Evolutionary conservation across 2,888 invertebrate genomes (phyloP).

Genomic region (Hartigia nigra): DNA sequence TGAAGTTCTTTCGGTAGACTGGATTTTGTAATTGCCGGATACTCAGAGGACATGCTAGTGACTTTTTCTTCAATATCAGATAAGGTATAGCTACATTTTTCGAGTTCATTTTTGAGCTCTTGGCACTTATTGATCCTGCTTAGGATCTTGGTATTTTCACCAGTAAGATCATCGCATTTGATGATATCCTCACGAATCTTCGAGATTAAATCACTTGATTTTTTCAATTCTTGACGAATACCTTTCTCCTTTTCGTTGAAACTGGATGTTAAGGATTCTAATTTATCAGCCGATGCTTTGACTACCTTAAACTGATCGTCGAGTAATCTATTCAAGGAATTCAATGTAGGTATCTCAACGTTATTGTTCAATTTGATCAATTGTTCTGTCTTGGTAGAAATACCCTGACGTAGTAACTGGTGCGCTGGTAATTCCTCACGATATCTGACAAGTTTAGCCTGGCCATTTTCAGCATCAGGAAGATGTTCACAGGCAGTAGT

Average conservation of each 20-base stretch:
- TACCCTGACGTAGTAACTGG: slow-evolving; percentile 79
- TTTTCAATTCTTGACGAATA: slow-evolving; percentile 79
- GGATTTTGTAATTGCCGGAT: slow-evolving; percentile 83
- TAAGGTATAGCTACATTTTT: slow-evolving; percentile 75
- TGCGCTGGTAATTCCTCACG: slow-evolving; percentile 86
- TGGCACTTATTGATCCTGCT: slow-evolving; percentile 82
- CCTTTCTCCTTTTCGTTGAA: slow-evolving; percentile 81
- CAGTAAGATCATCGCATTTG: slow-evolving; percentile 90
- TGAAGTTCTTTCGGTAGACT: slow-evolving; percentile 84
- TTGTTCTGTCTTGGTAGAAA: slow-evolving; percentile 83
- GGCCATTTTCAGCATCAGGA: slow-evolving; percentile 84
- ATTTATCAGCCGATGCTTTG: slow-evolving; percentile 77
- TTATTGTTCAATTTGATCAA: slow-evolving; percentile 80
- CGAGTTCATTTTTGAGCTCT: slow-evolving; percentile 77
- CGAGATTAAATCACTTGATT: slow-evolving; percentile 76
- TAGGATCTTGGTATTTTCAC: slow-evolving; percentile 86
- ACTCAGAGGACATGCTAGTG: slow-evolving; percentile 77
- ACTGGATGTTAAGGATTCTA: slow-evolving; percentile 79
- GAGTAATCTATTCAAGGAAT: slow-evolving; percentile 75
- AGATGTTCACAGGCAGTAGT: slow-evolving; percentile 81
- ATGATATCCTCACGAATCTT: slow-evolving; percentile 85
- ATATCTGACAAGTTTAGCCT: slow-evolving; percentile 83
- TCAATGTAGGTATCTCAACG: slow-evolving; percentile 75
- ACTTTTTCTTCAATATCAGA: slow-evolving; percentile 77
- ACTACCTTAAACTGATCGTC: slow-evolving; percentile 83